Evolutionary conservation across 1,140 invertebrate genomes (phyloP).

Genomic region (Hyphantria cunea): DNA sequence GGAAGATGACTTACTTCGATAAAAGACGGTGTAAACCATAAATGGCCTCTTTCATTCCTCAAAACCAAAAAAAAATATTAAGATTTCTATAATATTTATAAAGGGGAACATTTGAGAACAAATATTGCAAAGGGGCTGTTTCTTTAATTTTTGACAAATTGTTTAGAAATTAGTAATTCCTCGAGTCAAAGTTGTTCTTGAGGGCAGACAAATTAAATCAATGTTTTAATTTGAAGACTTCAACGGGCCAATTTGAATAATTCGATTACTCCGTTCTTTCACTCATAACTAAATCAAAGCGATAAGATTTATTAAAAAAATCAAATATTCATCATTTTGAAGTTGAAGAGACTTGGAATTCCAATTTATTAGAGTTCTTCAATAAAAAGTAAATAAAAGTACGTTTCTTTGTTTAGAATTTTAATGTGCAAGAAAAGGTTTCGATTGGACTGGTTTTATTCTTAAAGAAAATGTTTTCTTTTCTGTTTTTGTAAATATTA

Average conservation of each 20-base stretch:
- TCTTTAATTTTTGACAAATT: slow-evolving; percentile 4
- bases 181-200: slow-evolving; percentile 13
- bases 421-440: not conserved
- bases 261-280: slow-evolving; percentile 38
- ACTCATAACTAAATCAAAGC: slow-evolving; percentile 34
- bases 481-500: no score
- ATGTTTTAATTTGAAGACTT: slow-evolving; percentile 44
- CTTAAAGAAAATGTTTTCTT: no score
- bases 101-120: no score
- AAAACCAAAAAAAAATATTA: no score
- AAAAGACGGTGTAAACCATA: no score
- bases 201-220: slow-evolving; percentile 41
- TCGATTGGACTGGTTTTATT: no score
- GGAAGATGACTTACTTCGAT: no score
- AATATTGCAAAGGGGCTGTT: not conserved
- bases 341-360: slow-evolving; percentile 15
- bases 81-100: no score
- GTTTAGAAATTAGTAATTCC: slow-evolving; percentile 19
- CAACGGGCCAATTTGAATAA: slow-evolving; percentile 45
- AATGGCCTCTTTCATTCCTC: no score
- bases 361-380: slow-evolving; percentile 21
- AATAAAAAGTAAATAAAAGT: slow-evolving; percentile 16
- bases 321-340: slow-evolving; percentile 45
- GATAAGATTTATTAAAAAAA: slow-evolving; percentile 41
- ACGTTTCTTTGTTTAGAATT: slow-evolving; percentile 16